Percentiles rank a stretch among this genome's conserved stretches.
These are phyloP conservation scores for Nibea albiflora DNA, from an alignment of 2,113 vertebrate genomes.

Conservation along the genomic window DNA sequence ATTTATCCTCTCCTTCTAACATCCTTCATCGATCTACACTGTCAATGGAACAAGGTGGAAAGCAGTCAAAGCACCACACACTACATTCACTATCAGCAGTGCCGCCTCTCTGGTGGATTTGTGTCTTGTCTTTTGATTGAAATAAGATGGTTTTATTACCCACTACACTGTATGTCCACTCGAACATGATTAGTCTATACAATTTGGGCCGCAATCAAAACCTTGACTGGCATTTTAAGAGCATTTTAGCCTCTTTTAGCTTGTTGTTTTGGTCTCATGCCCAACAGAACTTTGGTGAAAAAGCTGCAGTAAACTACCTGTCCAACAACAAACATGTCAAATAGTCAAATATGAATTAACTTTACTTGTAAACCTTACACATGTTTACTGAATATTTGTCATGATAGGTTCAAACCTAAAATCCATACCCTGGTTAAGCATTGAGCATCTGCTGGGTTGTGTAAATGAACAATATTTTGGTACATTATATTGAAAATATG, in stretches of 20 bases:
- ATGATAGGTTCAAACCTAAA: not conserved
- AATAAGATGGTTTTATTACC: not conserved
- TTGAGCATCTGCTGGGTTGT: not conserved
- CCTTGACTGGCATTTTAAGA: too few species aligned
- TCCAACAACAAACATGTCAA: not conserved
- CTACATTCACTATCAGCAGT: not conserved
- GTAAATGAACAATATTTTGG: not conserved
- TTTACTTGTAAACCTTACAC: too few species aligned
- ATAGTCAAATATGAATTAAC: too few species aligned
- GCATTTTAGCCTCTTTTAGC: not conserved
- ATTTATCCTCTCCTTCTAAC: slow-evolving; percentile 25
- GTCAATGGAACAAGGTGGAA: not conserved
- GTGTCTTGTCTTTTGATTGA: not conserved
- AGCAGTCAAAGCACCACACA: not conserved
- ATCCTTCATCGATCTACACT: slow-evolving; percentile 15
- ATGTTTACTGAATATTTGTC: not conserved
- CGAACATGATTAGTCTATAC: too few species aligned
- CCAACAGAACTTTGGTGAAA: not conserved
- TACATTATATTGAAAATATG: not conserved
- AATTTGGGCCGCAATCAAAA: too few species aligned
- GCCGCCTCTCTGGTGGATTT: not conserved
- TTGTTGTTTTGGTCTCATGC: not conserved
- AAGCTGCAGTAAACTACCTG: not conserved
- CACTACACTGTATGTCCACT: not conserved
- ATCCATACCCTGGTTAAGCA: not conserved